phyloP scores from a whole-genome alignment of 2,888 invertebrate species.

The Ceraclea dissimilis region DNA sequence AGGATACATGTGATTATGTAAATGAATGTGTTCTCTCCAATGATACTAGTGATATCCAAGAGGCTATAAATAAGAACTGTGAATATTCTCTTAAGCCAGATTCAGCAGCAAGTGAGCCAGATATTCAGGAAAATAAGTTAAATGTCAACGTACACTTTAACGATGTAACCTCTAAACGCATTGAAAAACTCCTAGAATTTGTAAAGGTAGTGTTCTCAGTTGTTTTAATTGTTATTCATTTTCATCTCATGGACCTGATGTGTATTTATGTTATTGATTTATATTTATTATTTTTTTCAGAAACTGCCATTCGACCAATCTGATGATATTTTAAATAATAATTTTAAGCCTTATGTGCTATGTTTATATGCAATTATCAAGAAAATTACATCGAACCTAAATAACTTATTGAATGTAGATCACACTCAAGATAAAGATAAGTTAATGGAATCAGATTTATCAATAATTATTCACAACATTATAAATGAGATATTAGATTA shows the following conservation, averaged over 20 bases:
- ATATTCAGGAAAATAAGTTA: neutral
- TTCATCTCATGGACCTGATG: neutral
- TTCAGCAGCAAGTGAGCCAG: too few relatives aligned
- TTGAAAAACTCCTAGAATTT: neutral
- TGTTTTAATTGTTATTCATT: neutral
- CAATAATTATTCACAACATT: slow-evolving; percentile 11
- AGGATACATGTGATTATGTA: too few relatives aligned
- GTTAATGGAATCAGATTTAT: slow-evolving; percentile 2
- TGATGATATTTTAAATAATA: neutral
- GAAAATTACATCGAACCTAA: slow-evolving; percentile 15
- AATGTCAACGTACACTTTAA: neutral
- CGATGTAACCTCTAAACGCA: neutral
- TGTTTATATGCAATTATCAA: slow-evolving; percentile 10
- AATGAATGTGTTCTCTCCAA: too few relatives aligned
- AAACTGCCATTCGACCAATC: neutral
- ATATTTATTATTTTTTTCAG: neutral
- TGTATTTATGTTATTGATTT: neutral
- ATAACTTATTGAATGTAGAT: slow-evolving; percentile 9
- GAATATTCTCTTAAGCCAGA: too few relatives aligned
- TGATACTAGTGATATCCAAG: too few relatives aligned
- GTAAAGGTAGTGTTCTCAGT: neutral
- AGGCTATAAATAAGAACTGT: too few relatives aligned
- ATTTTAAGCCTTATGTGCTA: slow-evolving; percentile 14
- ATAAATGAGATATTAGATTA: slow-evolving; percentile 6
- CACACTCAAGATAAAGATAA: neutral